These are phyloP conservation scores for Paratrypauchen microcephalus DNA, from an alignment of 2,797 vertebrate species.

Conservation along the genomic window DNA sequence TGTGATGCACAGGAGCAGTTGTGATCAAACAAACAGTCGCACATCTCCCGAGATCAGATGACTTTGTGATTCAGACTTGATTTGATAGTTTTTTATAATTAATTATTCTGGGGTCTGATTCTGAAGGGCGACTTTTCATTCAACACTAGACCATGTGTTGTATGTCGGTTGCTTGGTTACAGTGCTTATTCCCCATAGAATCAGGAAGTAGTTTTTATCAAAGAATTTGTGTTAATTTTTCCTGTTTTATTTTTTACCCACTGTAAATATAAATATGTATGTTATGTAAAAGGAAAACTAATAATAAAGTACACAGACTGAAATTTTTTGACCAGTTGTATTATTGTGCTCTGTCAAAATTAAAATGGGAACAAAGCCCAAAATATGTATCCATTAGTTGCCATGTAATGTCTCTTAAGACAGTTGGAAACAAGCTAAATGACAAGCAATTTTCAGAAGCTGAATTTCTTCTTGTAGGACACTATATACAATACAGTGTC, in stretches of 20 bases:
- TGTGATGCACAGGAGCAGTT: conserved; percentile 45
- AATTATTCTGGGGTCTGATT: not conserved
- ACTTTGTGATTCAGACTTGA: not conserved
- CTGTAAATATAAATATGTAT: conserved; percentile 22
- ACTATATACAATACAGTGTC: not conserved
- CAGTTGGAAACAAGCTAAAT: not conserved
- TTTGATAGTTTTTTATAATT: not conserved
- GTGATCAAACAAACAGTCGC: conserved; percentile 11
- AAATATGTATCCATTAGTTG: not conserved
- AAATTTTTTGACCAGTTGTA: conserved; percentile 77
- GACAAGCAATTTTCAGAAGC: not conserved
- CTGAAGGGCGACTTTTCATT: not conserved
- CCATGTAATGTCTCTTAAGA: not conserved
- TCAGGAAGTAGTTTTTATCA: conserved; percentile 12
- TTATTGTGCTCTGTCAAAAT: conserved; percentile 54
- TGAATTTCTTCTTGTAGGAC: not conserved
- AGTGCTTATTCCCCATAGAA: not conserved
- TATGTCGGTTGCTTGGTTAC: conserved; percentile 63
- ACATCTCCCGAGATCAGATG: not conserved
- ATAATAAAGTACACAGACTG: conserved; percentile 77
- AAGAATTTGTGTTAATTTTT: not conserved
- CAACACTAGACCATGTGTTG: conserved; percentile 17
- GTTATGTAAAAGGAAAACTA: conserved; percentile 51
- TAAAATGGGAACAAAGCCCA: not conserved
- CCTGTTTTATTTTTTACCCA: not conserved